Evolutionary conservation across 1,140 invertebrate species (phyloP).

Genomic region (Hermetia illucens): DNA sequence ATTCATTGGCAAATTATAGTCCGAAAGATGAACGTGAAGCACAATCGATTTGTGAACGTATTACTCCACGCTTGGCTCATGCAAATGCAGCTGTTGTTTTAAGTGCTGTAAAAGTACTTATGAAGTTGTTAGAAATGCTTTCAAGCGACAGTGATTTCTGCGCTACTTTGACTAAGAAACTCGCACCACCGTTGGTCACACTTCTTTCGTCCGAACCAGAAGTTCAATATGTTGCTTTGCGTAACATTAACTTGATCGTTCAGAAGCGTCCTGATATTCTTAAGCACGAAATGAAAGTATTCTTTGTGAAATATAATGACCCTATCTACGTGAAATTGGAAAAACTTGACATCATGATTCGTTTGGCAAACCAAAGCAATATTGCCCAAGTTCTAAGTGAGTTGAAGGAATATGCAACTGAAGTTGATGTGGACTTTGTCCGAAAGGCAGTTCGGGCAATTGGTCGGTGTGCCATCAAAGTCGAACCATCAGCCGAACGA

Average conservation of each 20-base stretch:
- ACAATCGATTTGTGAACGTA: slow-evolving; percentile 98
- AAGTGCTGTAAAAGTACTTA: slow-evolving; percentile 90
- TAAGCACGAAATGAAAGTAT: slow-evolving; percentile 99
- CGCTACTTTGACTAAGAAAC: slow-evolving; percentile 84
- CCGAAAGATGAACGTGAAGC: slow-evolving; percentile 97
- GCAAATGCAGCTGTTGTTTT: slow-evolving; percentile 99
- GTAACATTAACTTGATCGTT: slow-evolving; percentile 98
- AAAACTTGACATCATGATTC: slow-evolving; percentile 99
- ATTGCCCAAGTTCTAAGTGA: slow-evolving; percentile 98
- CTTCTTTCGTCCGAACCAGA: slow-evolving; percentile 96
- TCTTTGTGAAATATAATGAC: slow-evolving; percentile 99
- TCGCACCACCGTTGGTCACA: slow-evolving; percentile 97
- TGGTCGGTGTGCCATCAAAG: slow-evolving; percentile 98
- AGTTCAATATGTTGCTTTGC: slow-evolving; percentile 95
- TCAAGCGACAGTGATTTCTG: slow-evolving; percentile 89
- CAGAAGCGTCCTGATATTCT: slow-evolving; percentile 97
- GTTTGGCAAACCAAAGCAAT: slow-evolving; percentile 93
- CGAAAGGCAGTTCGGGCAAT: slow-evolving; percentile 96
- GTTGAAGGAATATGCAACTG: slow-evolving; percentile 97
- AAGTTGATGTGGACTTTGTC: slow-evolving; percentile 99
- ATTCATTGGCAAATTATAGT: slow-evolving; percentile 93
- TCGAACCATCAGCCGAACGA: slow-evolving; percentile 94
- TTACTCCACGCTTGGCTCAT: slow-evolving; percentile 94
- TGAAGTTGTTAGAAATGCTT: slow-evolving; percentile 98
- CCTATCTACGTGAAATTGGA: slow-evolving; percentile 99